These are phyloP conservation scores for Synergus itoensis DNA, from an alignment of 2,888 invertebrate genomes.

Conservation along the genomic window DNA sequence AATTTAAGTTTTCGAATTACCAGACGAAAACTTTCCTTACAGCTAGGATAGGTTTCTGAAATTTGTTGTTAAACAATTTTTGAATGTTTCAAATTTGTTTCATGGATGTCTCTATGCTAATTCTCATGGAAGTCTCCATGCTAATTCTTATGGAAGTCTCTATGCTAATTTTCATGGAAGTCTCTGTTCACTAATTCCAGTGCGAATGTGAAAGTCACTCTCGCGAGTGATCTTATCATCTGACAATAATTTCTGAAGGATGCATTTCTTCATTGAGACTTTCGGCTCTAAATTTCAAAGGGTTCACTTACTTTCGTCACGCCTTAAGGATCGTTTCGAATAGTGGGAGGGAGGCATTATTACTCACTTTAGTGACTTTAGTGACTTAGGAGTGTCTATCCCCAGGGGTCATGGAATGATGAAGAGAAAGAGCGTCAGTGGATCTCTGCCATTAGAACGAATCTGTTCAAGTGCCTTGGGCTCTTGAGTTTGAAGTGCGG, in stretches of 20 bases:
- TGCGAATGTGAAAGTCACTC: no score
- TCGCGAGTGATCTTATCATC: no score
- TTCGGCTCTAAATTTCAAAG: background rate
- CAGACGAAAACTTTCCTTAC: no score
- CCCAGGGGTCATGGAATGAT: slow-evolving; percentile 22
- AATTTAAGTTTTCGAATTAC: no score
- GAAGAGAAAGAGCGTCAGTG: slow-evolving; percentile 11
- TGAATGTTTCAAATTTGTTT: no score
- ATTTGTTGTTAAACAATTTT: no score
- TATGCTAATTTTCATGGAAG: no score
- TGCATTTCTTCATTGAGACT: background rate
- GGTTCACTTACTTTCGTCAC: background rate
- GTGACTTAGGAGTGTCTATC: slow-evolving; percentile 11
- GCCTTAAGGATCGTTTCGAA: background rate
- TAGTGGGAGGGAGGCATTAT: slow-evolving; percentile 7
- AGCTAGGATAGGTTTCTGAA: no score
- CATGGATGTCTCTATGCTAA: no score
- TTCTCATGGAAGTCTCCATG: no score
- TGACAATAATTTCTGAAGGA: background rate
- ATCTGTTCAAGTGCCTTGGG: slow-evolving; percentile 30
- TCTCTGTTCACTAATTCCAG: no score
- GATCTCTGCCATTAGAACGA: slow-evolving; percentile 23
- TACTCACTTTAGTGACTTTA: slow-evolving; percentile 9
- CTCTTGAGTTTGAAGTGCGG: background rate
- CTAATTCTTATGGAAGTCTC: no score